A percentile compares a stretch with the other conserved stretches of the same genome.
phyloP scores from a whole-genome alignment of 2,797 vertebrate species.

The Aplochiton taeniatus region DNA sequence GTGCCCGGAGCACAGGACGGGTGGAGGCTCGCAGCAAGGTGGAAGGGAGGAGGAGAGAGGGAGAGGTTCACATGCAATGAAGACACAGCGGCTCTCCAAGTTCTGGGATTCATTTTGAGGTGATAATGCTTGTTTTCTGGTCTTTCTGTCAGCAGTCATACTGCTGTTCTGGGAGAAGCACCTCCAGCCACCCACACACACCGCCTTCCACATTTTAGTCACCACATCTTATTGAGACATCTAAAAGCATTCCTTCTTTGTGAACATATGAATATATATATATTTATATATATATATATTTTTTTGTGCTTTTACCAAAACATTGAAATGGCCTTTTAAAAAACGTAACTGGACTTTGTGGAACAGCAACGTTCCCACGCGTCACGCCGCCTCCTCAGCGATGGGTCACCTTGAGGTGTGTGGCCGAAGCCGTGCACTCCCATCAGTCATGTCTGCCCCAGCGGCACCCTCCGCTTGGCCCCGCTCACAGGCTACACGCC shows the following conservation, averaged over 20 bases:
- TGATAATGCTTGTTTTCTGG: background rate
- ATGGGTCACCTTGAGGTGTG: constrained; percentile 9
- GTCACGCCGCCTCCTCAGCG: background rate
- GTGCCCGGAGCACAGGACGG: background rate
- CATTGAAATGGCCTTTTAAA: background rate
- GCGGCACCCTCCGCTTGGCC: background rate
- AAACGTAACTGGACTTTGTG: background rate
- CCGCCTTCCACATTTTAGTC: background rate
- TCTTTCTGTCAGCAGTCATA: too few species aligned
- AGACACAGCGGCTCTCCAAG: background rate
- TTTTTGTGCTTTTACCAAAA: too few species aligned
- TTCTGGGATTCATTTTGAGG: background rate
- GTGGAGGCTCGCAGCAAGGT: too few species aligned
- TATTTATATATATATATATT: too few species aligned
- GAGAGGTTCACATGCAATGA: constrained; percentile 5
- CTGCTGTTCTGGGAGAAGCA: background rate
- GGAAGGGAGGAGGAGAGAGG: background rate
- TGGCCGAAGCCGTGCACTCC: too few species aligned
- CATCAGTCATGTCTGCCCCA: background rate
- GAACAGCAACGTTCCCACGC: too few species aligned
- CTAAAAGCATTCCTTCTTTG: background rate
- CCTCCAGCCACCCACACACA: background rate
- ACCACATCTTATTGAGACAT: background rate
- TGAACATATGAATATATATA: background rate
- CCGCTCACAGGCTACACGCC: constrained; percentile 1